Percentiles rank a stretch among this genome's conserved stretches.
These are phyloP conservation scores for Cephus pygmeus DNA, from an alignment of 2,888 invertebrate genomes.

Conservation along the genomic window DNA sequence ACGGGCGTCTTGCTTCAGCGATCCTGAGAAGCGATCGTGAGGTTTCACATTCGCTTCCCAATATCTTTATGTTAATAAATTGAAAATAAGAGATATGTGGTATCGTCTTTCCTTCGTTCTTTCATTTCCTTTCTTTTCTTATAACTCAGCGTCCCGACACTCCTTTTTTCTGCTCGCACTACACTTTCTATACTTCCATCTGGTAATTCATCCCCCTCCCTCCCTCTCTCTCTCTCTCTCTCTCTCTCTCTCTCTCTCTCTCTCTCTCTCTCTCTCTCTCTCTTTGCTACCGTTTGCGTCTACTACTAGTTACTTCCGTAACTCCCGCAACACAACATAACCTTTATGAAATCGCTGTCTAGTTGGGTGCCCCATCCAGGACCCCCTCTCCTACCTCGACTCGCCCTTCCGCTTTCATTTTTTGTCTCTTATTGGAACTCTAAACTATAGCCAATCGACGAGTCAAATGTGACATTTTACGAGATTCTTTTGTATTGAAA, in stretches of 20 bases:
- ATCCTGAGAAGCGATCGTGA: background rate
- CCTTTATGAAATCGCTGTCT: background rate
- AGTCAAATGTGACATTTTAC: too few species aligned
- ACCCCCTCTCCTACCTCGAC: background rate
- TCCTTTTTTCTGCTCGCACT: background rate
- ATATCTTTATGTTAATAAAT: constrained; percentile 8
- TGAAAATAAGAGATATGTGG: constrained; percentile 51
- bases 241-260: too few species aligned
- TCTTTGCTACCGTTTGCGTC: background rate
- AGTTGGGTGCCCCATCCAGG: background rate
- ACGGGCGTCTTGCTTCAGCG: background rate
- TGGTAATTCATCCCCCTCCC: background rate
- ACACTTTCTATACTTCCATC: background rate
- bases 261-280: too few species aligned
- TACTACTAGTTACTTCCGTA: background rate
- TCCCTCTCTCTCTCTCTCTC: too few species aligned
- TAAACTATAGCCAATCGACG: too few species aligned
- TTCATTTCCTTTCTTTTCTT: constrained; percentile 11
- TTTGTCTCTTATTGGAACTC: too few species aligned
- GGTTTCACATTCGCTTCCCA: background rate
- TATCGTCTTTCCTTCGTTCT: constrained; percentile 30
- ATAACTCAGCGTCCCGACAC: too few species aligned
- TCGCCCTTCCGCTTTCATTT: too few species aligned
- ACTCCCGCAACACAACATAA: background rate
- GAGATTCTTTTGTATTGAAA: too few species aligned